These are phyloP conservation scores for Amniataba percoides DNA, from an alignment of 2,797 vertebrate species.

Conservation along the genomic window DNA sequence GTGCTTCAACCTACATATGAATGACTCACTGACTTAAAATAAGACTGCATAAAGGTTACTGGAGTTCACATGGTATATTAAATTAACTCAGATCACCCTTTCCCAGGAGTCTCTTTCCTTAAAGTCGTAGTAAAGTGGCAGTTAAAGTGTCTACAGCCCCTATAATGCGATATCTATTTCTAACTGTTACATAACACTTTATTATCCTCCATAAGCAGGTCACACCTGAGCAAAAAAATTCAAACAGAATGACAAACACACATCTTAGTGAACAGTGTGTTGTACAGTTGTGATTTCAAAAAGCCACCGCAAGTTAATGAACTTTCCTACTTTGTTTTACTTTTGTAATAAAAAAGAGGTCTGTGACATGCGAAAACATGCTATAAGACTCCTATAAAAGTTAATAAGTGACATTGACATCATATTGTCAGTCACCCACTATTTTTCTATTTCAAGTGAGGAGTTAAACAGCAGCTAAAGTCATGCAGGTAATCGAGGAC, in stretches of 20 bases:
- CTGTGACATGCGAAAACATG: too few relatives aligned
- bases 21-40: background rate
- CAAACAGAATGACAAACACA: background rate
- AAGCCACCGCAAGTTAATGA: too few relatives aligned
- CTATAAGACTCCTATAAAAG: too few relatives aligned
- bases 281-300: too few relatives aligned
- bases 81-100: too few relatives aligned
- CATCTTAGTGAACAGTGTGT: background rate
- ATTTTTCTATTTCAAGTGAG: too few relatives aligned
- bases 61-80: too few relatives aligned
- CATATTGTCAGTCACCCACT: too few relatives aligned
- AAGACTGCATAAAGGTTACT: background rate
- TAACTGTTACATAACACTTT: background rate
- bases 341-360: background rate
- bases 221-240: background rate
- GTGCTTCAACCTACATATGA: too few relatives aligned
- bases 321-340: background rate
- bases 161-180: background rate
- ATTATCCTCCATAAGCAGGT: background rate
- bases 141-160: background rate
- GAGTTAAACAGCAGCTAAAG: constrained; percentile 4
- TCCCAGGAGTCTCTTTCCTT: background rate
- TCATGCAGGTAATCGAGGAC: background rate
- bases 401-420: too few relatives aligned
- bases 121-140: background rate